Evolutionary conservation across 1,140 invertebrate genomes (phyloP), one percentile per base, ranked within the genome.

Genomic region (Thalassaphorura encarpata): DNA sequence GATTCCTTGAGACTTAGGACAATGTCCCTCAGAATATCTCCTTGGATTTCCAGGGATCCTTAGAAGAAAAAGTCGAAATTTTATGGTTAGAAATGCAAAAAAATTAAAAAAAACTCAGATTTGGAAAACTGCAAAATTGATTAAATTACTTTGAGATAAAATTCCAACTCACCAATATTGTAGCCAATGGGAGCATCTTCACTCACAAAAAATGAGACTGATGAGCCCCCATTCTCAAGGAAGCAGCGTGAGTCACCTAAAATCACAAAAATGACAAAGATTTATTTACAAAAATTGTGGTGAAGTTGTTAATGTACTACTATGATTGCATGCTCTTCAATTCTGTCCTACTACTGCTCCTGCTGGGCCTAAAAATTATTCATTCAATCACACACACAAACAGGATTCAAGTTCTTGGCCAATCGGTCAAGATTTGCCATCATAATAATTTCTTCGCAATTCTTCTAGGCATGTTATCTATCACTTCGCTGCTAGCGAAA

Each of bases 191-290:
- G 75, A 18, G 83, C 72, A 69, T 89, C 85, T 75, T 93, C 89
- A 67, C 81, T 83, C 56, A 92, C 87, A 68, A 90, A 87, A 67
- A 93, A 88, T 69, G 85, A 89, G 69, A 89, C 87, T 2, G 88
- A 87, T 0, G 89, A 89, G 26, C 85, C 86, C 26, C 89, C 89
- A 63, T 85, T 88, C 71, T 89, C 84, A 66, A 94, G 71, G 70
- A 86, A 93, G 69, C 89, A 94, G 68, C 89, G 76, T 26, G 63
- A 65, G 50, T 65, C 63, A 60, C 63, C 63, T 65, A 54, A 52
- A 57, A 64, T 11, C 46, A 56, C 29, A 15, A 54, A 54, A 51
- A 28, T 50, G 45, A 16, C 28, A 15, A 36, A 13, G 11, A 21
- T n/a, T n/a, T n/a, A n/a, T n/a, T n/a, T n/a, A n/a, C n/a, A n/a